Evolutionary conservation across 35 echinoderm and acorn worm genomes (phyloP).

Genomic region (Acanthaster planci): DNA sequence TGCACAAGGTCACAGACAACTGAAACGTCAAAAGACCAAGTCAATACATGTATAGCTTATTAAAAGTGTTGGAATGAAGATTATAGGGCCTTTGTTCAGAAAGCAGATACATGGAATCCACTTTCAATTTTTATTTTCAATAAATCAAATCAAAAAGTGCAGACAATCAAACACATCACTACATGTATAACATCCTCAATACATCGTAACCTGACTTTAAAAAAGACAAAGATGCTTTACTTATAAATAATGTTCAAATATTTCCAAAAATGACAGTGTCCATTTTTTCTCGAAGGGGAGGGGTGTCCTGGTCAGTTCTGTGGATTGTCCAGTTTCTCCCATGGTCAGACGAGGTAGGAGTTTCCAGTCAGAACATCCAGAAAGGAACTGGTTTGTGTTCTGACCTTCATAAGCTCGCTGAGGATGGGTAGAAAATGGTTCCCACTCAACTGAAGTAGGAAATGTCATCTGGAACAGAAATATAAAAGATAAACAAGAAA

Average conservation of each 20-base stretch:
- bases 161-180: no score
- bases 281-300: neutral
- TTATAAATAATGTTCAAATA: slow-evolving; percentile 15
- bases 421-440: slow-evolving; percentile 34
- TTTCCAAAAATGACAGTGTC: slow-evolving; percentile 9
- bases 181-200: no score
- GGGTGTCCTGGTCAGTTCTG: neutral
- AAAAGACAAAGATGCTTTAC: neutral
- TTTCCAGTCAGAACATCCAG: slow-evolving; percentile 31
- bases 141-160: no score
- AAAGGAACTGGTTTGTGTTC: slow-evolving; percentile 15
- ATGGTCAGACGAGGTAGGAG: neutral
- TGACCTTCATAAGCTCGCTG: slow-evolving; percentile 26
- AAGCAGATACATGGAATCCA: no score
- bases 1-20: no score
- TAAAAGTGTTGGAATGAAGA: no score
- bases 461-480: neutral
- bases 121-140: no score
- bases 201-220: neutral
- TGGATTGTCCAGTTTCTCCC: slow-evolving; percentile 10
- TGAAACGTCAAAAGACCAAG: no score
- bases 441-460: neutral
- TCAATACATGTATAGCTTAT: no score
- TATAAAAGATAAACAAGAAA: neutral
- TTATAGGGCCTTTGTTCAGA: no score